Percentiles rank a stretch among this genome's conserved stretches.
Conservation (phyloP, 2,797 vertebrate species). For the Enteromius thamalakanensis region DNA sequence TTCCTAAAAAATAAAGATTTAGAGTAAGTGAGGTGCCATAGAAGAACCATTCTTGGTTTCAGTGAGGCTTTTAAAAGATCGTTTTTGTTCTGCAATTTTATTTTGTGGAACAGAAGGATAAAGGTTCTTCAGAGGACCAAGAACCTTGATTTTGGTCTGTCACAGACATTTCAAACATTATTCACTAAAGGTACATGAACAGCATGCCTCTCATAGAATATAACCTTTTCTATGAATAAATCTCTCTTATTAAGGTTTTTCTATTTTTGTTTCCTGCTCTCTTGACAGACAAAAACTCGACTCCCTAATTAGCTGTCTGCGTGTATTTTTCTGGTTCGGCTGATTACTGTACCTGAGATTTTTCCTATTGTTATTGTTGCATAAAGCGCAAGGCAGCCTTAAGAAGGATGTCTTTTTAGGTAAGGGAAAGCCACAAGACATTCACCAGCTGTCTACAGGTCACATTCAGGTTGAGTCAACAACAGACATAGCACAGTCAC, state of each 20-base stretch:
- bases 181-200: neutral
- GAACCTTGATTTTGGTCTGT: neutral
- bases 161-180: neutral
- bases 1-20: neutral
- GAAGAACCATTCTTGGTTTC: neutral
- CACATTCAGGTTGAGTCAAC: conserved; percentile 44
- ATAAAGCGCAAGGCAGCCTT: neutral
- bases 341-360: neutral
- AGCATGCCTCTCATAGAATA: neutral
- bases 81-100: neutral
- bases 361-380: neutral
- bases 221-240: neutral
- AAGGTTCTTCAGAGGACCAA: neutral
- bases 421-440: conserved; percentile 12
- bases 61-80: neutral
- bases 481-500: conserved; percentile 25
- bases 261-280: neutral
- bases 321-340: neutral
- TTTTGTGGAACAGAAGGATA: neutral
- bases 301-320: conserved; percentile 15
- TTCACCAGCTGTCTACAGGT: conserved; percentile 40
- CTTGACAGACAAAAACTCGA: neutral
- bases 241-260: neutral
- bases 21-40: neutral
- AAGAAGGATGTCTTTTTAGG: neutral